Evolutionary conservation across 2,113 vertebrate genomes (phyloP), one percentile per base, ranked within the genome.

Genomic region (Clarias macrocephalus): DNA sequence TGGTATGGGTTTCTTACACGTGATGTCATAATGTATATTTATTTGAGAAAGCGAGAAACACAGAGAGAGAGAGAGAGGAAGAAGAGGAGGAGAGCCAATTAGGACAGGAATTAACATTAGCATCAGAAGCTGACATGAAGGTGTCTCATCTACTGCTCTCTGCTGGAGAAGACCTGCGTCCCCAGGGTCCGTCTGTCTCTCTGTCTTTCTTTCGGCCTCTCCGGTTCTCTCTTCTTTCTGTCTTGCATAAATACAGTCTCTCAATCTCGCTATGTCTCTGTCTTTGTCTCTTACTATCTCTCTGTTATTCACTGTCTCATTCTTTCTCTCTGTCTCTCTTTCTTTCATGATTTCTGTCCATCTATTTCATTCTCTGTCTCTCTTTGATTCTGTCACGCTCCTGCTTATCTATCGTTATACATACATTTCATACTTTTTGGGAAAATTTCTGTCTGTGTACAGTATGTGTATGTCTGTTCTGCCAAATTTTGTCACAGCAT

Each of bases 81-180:
- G 62, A 65, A 18, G 93, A 90, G 93, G 92, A 93, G 94, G 90
- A 94, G 94, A 95, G 95, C 94, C 93, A 96, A 96, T 96, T 96
- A 95, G 92, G 90, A 91, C 91, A 90, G 92, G 90, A 93, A 94
- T 94, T 93, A 88, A 95, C 94, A 96, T 95, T 79, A 79, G 94
- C 94, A 96, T 96, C 95, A 95, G 92, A 92, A 91, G 93, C 94
- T 95, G 93, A 95, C 94, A 94, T 93, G 92, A 92, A 94, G 94
- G 91, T 94, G 93, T 93, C 94, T 94, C 93, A 95, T 94, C 94
- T 95, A 80, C 75, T 80, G 59, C 63, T 88, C 30, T 59, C 60
- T 54, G 80, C 70, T 75, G 80, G 56, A 82, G 80, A 59, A 63
- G 57, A 57, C 25, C 28, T 60, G 1, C 77, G 65, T 77, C 82